These are phyloP conservation scores for Megalopta genalis DNA, from an alignment of 1,140 invertebrate genomes.

Conservation along the genomic window DNA sequence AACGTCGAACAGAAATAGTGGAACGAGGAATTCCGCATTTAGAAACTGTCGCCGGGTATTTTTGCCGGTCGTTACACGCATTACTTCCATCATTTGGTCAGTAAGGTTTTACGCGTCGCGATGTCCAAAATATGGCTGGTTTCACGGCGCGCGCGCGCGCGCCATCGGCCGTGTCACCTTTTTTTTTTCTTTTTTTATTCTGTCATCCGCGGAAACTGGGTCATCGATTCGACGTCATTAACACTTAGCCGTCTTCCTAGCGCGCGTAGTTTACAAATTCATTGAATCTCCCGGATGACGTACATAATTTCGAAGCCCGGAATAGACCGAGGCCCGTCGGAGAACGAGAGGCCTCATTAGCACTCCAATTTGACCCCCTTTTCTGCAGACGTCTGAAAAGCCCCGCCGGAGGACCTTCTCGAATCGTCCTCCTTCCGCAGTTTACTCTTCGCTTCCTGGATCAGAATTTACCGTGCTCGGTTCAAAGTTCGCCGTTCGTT, in stretches of 20 bases:
- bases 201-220: neutral
- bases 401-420: constrained; percentile 4
- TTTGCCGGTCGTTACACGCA: too few relatives aligned
- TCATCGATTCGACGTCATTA: constrained; percentile 27
- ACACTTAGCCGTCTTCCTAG: constrained; percentile 1
- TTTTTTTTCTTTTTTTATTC: too few relatives aligned
- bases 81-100: too few relatives aligned
- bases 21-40: too few relatives aligned
- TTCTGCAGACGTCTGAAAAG: constrained; percentile 8
- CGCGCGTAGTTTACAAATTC: constrained; percentile 24
- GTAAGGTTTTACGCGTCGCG: too few relatives aligned
- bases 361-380: constrained; percentile 30
- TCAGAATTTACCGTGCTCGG: neutral
- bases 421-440: neutral
- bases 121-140: too few relatives aligned
- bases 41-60: too few relatives aligned
- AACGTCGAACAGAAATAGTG: too few relatives aligned
- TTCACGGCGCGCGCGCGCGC: too few relatives aligned
- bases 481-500: neutral
- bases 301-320: constrained; percentile 28
- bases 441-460: neutral
- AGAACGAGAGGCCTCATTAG: constrained; percentile 36
- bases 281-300: constrained; percentile 13
- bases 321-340: neutral
- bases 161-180: too few relatives aligned